phyloP scores from a whole-genome alignment of 2,113 vertebrate genomes.

The Cricetomys ansorgei region DNA sequence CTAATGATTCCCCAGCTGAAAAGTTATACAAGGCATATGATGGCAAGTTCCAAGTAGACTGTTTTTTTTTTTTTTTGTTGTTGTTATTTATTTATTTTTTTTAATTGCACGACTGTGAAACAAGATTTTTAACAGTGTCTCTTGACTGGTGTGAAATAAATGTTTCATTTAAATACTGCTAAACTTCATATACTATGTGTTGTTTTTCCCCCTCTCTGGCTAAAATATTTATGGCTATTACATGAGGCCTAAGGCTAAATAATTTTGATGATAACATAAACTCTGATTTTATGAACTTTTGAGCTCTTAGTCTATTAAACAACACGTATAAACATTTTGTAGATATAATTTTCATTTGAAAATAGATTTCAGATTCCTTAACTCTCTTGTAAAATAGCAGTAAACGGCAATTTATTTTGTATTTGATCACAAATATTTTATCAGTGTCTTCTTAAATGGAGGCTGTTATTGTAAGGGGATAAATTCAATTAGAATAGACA shows the following conservation, averaged over 20 bases:
- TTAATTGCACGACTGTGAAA: neutral
- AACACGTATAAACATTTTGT: neutral
- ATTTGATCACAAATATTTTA: constrained; percentile 43
- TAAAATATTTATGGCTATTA: constrained; percentile 2
- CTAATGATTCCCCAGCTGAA: neutral
- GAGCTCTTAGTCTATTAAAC: neutral
- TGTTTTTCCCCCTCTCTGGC: neutral
- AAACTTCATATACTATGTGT: neutral
- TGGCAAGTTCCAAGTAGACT: neutral
- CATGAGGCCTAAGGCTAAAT: neutral
- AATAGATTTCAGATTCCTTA: neutral
- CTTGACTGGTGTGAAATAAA: constrained; percentile 48
- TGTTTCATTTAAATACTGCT: constrained; percentile 43
- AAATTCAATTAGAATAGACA: constrained; percentile 9
- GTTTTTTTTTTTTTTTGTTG: no score
- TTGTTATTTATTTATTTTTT: no score
- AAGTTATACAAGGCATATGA: neutral
- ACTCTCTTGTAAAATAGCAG: neutral
- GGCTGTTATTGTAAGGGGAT: neutral
- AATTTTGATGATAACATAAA: neutral
- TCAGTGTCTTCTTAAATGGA: constrained; percentile 32
- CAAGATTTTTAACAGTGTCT: neutral
- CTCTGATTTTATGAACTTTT: constrained; percentile 22
- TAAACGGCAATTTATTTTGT: constrained; percentile 45
- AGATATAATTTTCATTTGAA: constrained; percentile 25